These are phyloP conservation scores for Leptopilina clavipes DNA, from an alignment of 1,140 invertebrate species.

Conservation along the genomic window DNA sequence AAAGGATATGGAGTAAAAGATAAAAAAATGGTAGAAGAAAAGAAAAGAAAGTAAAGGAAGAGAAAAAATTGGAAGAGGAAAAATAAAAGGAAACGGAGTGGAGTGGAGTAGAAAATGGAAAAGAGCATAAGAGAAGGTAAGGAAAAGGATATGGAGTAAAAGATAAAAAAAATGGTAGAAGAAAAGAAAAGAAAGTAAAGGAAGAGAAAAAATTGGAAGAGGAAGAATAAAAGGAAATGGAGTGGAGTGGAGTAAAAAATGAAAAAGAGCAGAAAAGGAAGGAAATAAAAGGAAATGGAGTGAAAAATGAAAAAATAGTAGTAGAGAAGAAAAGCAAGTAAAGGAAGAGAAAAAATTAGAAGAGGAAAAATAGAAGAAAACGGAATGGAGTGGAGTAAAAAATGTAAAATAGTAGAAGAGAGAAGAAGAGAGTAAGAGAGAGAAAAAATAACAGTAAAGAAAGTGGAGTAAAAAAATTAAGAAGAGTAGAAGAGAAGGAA, in stretches of 20 bases:
- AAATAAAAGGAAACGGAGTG: no score
- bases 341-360: not conserved
- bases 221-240: not conserved
- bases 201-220: not conserved
- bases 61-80: no score
- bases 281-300: not conserved
- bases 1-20: not conserved
- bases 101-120: not conserved
- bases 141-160: not conserved
- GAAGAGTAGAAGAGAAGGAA: not conserved
- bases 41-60: no score
- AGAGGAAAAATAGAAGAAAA: no score
- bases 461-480: not conserved
- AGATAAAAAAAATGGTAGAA: constrained; percentile 26
- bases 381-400: not conserved
- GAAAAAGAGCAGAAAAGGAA: not conserved
- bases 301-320: not conserved
- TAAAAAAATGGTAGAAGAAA: not conserved
- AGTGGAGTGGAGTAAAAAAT: not conserved
- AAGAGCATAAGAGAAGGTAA: no score
- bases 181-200: not conserved
- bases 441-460: constrained; percentile 11
- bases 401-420: not conserved
- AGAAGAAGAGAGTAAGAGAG: not conserved
- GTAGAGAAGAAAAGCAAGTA: no score